phyloP scores from a whole-genome alignment of 2,113 vertebrate species.

The Poeciliopsis occidentalis region DNA sequence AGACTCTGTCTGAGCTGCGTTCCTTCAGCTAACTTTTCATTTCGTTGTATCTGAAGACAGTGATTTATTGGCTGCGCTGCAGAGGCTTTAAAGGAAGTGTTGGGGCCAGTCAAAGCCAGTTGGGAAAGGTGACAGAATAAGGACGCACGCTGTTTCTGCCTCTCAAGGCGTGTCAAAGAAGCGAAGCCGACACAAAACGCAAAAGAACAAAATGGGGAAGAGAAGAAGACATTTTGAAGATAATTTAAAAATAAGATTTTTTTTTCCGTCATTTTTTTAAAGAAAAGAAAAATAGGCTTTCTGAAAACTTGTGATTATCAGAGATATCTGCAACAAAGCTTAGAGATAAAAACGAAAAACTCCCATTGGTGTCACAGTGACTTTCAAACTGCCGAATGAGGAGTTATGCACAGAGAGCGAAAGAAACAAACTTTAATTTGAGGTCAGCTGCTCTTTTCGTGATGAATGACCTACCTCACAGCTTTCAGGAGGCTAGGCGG shows the following conservation, averaged over 20 bases:
- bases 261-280: neutral
- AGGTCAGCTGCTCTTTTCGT: conserved; percentile 50
- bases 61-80: conserved; percentile 80
- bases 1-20: conserved; percentile 50
- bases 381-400: conserved; percentile 27
- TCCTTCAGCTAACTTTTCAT: conserved; percentile 59
- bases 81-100: conserved; percentile 67
- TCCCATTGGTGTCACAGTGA: conserved; percentile 35
- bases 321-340: neutral
- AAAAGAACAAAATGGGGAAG: conserved; percentile 27
- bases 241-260: neutral
- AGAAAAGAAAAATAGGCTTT: neutral
- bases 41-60: conserved; percentile 70
- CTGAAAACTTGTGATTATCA: too few species aligned
- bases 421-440: conserved; percentile 33
- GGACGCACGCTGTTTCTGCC: conserved; percentile 71
- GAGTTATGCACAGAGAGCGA: conserved; percentile 7
- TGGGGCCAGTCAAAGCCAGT: conserved; percentile 71
- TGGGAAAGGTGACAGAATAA: conserved; percentile 80
- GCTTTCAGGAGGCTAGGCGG: conserved; percentile 32
- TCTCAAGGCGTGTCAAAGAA: conserved; percentile 73
- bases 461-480: conserved; percentile 57
- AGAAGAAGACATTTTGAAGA: conserved; percentile 26
- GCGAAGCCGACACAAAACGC: conserved; percentile 36
- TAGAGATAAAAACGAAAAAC: conserved; percentile 12